Evolutionary conservation across 2,113 vertebrate species (phyloP).

Genomic region (Corydoras sp.): DNA sequence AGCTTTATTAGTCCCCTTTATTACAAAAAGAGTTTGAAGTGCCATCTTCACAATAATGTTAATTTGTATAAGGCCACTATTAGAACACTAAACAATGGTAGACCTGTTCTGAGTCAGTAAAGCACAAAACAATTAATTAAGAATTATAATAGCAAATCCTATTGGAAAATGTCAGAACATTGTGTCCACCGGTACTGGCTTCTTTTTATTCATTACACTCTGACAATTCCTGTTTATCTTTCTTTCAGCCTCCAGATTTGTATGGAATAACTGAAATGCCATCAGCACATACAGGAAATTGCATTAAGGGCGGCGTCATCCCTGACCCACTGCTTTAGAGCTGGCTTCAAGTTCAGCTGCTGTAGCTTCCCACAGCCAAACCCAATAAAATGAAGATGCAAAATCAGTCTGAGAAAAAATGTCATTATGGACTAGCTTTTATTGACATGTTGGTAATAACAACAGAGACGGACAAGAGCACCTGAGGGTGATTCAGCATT

Average conservation of each 20-base stretch:
- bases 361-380: neutral
- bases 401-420: neutral
- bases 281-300: slow-evolving; percentile 27
- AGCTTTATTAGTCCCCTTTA: too few relatives aligned
- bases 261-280: slow-evolving; percentile 24
- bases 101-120: too few relatives aligned
- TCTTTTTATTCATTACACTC: too few relatives aligned
- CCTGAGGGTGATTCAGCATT: neutral
- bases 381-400: neutral
- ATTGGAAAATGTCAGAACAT: too few relatives aligned
- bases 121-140: too few relatives aligned
- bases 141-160: too few relatives aligned
- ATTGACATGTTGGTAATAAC: neutral
- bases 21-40: too few relatives aligned
- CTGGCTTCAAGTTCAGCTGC: neutral
- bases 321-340: slow-evolving; percentile 18
- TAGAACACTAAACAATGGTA: too few relatives aligned
- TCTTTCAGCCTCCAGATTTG: neutral
- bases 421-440: neutral
- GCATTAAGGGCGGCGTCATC: slow-evolving; percentile 16
- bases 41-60: too few relatives aligned
- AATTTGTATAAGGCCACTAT: too few relatives aligned
- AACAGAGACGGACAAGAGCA: neutral
- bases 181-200: too few relatives aligned
- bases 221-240: neutral